A percentile compares a stretch with the other conserved stretches of the same genome.
phyloP scores from a whole-genome alignment of 1,140 invertebrate genomes.

The Neodiprion virginianus region DNA sequence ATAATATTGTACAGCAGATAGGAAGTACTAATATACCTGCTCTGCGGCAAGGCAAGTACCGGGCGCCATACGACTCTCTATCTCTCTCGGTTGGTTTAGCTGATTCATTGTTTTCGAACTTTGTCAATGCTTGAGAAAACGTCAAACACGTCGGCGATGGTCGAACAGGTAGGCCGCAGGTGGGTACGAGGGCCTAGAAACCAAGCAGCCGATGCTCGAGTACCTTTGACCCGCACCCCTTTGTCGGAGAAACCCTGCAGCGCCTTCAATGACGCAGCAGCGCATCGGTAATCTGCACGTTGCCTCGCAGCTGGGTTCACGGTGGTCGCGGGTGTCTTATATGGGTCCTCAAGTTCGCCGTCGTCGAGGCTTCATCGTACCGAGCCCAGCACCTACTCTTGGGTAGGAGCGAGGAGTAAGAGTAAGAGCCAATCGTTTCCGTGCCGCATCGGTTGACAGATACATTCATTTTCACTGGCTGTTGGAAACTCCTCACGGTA shows the following conservation, averaged over 20 bases:
- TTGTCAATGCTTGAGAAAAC: neutral
- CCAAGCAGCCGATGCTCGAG: no score
- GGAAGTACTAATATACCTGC: neutral
- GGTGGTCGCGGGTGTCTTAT: neutral
- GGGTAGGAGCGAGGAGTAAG: neutral
- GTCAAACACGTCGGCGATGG: no score
- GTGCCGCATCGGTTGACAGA: constrained; percentile 19
- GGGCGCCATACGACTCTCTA: neutral
- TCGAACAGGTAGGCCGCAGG: no score
- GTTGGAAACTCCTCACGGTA: constrained; percentile 13
- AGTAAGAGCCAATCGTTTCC: constrained; percentile 13
- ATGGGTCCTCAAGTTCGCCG: neutral
- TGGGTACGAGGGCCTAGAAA: no score
- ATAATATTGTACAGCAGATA: neutral
- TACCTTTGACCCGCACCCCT: neutral
- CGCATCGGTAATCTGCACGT: neutral
- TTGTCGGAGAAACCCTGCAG: neutral
- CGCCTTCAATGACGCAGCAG: neutral
- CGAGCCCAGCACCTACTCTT: neutral
- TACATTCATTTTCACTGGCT: constrained; percentile 27
- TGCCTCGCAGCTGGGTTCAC: neutral
- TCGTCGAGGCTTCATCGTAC: neutral
- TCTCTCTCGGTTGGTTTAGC: neutral
- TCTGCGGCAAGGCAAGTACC: neutral
- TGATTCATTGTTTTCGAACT: neutral